phyloP scores from a whole-genome alignment of 1,140 invertebrate species.

The Rhyzopertha dominica region DNA sequence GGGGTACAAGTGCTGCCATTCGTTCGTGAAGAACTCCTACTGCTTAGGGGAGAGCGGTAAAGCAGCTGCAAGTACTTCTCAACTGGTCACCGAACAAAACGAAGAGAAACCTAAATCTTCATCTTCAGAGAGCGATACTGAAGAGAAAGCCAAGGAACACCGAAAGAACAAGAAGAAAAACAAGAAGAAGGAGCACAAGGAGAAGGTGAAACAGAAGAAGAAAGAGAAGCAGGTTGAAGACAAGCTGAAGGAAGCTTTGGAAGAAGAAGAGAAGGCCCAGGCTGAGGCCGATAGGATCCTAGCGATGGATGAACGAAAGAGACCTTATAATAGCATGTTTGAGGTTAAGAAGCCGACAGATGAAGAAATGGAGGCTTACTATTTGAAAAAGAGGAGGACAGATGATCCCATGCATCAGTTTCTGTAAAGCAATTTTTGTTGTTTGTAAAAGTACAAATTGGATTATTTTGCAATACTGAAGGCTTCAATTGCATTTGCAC shows the following conservation, averaged over 20 bases:
- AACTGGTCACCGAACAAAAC: too few relatives aligned
- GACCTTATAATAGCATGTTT: slow-evolving; percentile 87
- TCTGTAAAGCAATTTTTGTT: too few relatives aligned
- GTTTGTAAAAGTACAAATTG: too few relatives aligned
- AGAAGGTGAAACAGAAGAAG: slow-evolving; percentile 54
- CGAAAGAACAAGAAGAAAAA: slow-evolving; percentile 56
- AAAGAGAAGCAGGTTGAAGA: slow-evolving; percentile 45
- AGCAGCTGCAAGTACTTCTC: slow-evolving; percentile 30
- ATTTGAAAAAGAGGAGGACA: slow-evolving; percentile 73
- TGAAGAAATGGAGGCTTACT: slow-evolving; percentile 91
- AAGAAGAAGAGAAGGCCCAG: slow-evolving; percentile 59
- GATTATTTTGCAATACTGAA: too few relatives aligned
- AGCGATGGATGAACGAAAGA: slow-evolving; percentile 79
- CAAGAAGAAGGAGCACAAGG: slow-evolving; percentile 64
- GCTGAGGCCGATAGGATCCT: slow-evolving; percentile 62
- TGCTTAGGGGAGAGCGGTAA: slow-evolving; percentile 80
- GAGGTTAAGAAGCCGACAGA: slow-evolving; percentile 78
- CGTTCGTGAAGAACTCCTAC: slow-evolving; percentile 86
- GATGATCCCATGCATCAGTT: slow-evolving; percentile 92
- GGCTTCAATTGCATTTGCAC: too few relatives aligned
- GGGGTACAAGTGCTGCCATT: slow-evolving; percentile 97
- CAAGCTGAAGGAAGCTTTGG: slow-evolving; percentile 55
- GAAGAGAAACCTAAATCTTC: too few relatives aligned
- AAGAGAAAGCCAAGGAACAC: slow-evolving; percentile 34
- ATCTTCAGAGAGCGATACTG: slow-evolving; percentile 15